Conservation (phyloP, 2,888 invertebrate genomes). For the Xestia xanthographa region DNA sequence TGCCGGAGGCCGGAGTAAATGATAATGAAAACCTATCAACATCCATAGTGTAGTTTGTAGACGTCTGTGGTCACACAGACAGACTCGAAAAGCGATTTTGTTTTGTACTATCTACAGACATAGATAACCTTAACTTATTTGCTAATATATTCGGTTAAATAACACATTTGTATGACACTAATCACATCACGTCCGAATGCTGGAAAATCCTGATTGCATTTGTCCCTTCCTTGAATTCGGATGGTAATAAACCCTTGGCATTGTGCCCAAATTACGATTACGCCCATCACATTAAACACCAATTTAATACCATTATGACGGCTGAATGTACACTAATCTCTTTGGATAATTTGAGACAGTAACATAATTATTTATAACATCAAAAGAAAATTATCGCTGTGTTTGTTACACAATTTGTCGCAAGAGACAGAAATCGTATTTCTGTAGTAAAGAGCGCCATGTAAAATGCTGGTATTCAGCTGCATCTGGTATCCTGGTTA, state of each 20-base stretch:
- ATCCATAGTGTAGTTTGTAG: background rate
- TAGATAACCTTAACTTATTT: background rate
- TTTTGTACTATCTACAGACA: background rate
- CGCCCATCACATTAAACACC: constrained; percentile 8
- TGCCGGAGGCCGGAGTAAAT: no score
- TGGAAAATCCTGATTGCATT: constrained; percentile 3
- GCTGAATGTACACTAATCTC: constrained; percentile 12
- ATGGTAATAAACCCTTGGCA: constrained; percentile 34
- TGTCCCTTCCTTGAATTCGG: constrained; percentile 19
- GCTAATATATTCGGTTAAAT: background rate
- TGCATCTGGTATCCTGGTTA: no score
- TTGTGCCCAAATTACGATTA: constrained; percentile 30
- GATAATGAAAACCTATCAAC: background rate
- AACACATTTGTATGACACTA: background rate
- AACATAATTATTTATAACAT: constrained; percentile 20
- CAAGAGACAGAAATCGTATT: background rate
- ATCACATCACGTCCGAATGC: constrained; percentile 15
- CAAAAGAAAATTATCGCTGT: constrained; percentile 3
- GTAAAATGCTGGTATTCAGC: no score
- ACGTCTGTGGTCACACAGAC: background rate
- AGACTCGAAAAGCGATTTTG: background rate
- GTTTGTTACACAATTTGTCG: background rate
- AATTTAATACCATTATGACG: constrained; percentile 40
- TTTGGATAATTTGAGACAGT: constrained; percentile 16
- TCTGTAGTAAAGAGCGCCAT: no score